These are phyloP conservation scores for Manis pentadactyla DNA, from an alignment of 2,797 vertebrate species.

Conservation along the genomic window DNA sequence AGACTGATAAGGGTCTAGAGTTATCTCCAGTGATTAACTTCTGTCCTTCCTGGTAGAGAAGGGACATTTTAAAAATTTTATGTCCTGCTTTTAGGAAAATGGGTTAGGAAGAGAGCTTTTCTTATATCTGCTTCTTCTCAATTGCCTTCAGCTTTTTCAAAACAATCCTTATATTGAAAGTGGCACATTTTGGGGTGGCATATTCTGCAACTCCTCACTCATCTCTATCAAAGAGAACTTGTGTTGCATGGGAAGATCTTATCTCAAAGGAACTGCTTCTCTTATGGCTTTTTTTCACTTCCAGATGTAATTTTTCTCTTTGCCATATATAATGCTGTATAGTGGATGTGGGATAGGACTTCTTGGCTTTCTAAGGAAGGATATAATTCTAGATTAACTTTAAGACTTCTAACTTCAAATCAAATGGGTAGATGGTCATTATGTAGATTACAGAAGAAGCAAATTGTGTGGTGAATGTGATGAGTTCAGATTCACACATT, in stretches of 20 bases:
- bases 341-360: background rate
- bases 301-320: background rate
- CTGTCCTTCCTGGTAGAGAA: background rate
- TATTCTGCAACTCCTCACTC: background rate
- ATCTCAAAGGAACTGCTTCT: background rate
- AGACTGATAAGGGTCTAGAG: background rate
- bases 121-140: background rate
- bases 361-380: background rate
- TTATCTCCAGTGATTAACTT: background rate
- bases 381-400: background rate
- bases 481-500: background rate
- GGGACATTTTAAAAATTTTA: background rate
- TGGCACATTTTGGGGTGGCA: background rate
- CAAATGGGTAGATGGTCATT: background rate
- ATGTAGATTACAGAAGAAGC: background rate
- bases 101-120: background rate
- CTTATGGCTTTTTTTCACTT: background rate
- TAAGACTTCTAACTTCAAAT: constrained; percentile 1
- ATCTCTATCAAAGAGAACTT: background rate
- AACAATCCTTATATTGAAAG: background rate
- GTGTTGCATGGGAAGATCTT: background rate
- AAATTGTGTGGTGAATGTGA: background rate
- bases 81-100: background rate
- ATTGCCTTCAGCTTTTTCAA: background rate
- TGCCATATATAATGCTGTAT: background rate